Percentiles rank a stretch among this genome's conserved stretches.
phyloP scores from a whole-genome alignment of 2,113 vertebrate species.

The Macaca fascicularis region DNA sequence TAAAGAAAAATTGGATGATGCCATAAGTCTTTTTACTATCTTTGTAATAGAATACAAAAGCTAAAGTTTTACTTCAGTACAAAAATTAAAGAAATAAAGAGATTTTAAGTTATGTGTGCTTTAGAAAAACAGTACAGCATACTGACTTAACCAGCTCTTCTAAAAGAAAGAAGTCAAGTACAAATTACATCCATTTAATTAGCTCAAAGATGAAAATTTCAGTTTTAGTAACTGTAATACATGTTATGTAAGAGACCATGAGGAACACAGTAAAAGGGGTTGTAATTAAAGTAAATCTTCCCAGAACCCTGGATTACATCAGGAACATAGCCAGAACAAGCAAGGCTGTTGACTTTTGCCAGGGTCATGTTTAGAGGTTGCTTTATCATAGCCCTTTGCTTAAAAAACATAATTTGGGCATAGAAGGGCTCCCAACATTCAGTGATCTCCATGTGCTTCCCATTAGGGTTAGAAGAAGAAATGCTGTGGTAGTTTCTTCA shows the following conservation, averaged over 20 bases:
- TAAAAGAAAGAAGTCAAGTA: conserved; percentile 39
- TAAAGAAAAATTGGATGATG: conserved; percentile 6
- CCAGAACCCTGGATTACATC: conserved; percentile 60
- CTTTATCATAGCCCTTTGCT: conserved; percentile 51
- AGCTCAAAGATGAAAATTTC: conserved; percentile 57
- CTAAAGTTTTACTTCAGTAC: not conserved
- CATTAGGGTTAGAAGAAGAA: conserved; percentile 69
- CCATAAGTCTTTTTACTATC: not conserved
- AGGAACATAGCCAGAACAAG: conserved; percentile 63
- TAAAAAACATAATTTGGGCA: conserved; percentile 54
- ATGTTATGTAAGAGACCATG: conserved; percentile 67
- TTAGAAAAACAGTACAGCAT: conserved; percentile 48
- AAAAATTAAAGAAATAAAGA: conserved; percentile 19
- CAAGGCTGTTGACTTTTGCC: conserved; percentile 57
- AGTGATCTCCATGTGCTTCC: conserved; percentile 68
- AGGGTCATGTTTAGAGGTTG: conserved; percentile 68
- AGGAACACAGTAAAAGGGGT: conserved; percentile 43
- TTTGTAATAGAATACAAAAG: conserved; percentile 31
- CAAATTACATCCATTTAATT: conserved; percentile 63
- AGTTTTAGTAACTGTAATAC: conserved; percentile 44
- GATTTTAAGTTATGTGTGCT: not conserved
- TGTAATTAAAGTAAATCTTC: conserved; percentile 75
- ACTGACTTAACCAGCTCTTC: conserved; percentile 33
- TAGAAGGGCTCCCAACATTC: conserved; percentile 46
- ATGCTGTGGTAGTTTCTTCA: conserved; percentile 54